Percentiles rank a stretch among this genome's conserved stretches.
These are phyloP conservation scores for Byasa hedistus DNA, from an alignment of 2,888 invertebrate genomes.

Conservation along the genomic window DNA sequence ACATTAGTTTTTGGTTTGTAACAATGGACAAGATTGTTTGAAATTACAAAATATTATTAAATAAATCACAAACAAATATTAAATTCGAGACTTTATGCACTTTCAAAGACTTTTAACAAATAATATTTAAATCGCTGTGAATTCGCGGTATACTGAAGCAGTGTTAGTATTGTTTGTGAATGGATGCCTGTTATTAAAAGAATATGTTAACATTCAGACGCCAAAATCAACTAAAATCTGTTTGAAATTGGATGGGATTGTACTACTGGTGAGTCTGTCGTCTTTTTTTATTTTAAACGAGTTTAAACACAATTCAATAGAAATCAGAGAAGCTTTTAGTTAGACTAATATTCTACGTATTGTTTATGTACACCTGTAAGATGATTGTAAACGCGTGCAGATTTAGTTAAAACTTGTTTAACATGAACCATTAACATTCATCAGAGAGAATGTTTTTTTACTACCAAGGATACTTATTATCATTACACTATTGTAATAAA, in stretches of 20 bases:
- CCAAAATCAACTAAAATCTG: slow-evolving; percentile 36
- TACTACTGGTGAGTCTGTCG: slow-evolving; percentile 58
- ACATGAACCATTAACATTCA: slow-evolving; percentile 5
- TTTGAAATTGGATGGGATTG: slow-evolving; percentile 71
- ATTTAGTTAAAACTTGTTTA: slow-evolving; percentile 5
- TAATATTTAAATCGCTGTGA: slow-evolving; percentile 44
- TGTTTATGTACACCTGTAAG: background rate
- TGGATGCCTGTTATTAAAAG: slow-evolving; percentile 58
- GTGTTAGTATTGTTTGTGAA: slow-evolving; percentile 64
- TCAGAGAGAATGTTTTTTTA: slow-evolving; percentile 9
- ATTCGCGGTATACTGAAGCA: slow-evolving; percentile 57
- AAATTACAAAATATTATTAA: slow-evolving; percentile 34
- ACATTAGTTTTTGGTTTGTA: slow-evolving; percentile 47
- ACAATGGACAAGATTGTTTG: slow-evolving; percentile 44
- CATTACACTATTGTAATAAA: background rate
- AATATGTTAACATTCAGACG: slow-evolving; percentile 60
- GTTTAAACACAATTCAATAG: background rate
- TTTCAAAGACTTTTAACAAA: slow-evolving; percentile 30
- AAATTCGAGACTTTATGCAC: slow-evolving; percentile 5
- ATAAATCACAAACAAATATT: slow-evolving; percentile 18
- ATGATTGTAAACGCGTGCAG: background rate
- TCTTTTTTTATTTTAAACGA: background rate
- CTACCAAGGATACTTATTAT: slow-evolving; percentile 1
- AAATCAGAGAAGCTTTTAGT: background rate
- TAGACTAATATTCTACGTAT: background rate